Evolutionary conservation across 2,888 invertebrate genomes (phyloP).

Genomic region (Embidobia sp.): DNA sequence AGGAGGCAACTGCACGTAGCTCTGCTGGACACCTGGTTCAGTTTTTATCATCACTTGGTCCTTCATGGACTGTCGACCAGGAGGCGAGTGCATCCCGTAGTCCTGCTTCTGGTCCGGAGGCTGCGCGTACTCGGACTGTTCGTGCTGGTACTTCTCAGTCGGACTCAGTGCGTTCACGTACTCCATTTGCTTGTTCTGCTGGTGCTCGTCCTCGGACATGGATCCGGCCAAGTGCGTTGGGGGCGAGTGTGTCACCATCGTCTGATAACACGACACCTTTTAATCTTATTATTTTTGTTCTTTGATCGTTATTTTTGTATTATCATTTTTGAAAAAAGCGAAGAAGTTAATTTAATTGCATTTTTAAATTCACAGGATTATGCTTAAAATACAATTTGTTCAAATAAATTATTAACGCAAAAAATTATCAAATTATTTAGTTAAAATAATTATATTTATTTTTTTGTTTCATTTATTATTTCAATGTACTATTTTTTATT

Average conservation of each 20-base stretch:
- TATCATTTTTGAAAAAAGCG: too few relatives aligned
- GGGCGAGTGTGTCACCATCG: conserved; percentile 79
- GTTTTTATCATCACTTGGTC: conserved; percentile 82
- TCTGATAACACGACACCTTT: conserved; percentile 69
- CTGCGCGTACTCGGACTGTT: conserved; percentile 85
- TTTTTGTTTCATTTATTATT: too few relatives aligned
- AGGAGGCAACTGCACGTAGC: conserved; percentile 88
- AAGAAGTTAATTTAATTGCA: too few relatives aligned
- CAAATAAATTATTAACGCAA: too few relatives aligned
- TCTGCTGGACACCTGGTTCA: conserved; percentile 84
- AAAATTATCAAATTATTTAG: too few relatives aligned
- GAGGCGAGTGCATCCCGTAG: conserved; percentile 77
- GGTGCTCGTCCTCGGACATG: conserved; percentile 79
- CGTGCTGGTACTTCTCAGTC: conserved; percentile 83
- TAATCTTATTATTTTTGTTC: neutral
- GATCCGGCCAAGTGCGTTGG: conserved; percentile 75
- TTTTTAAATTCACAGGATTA: too few relatives aligned
- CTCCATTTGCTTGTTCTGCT: conserved; percentile 74
- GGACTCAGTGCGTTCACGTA: conserved; percentile 80
- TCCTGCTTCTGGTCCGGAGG: conserved; percentile 79
- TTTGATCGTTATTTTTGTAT: too few relatives aligned
- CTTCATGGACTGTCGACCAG: conserved; percentile 81
- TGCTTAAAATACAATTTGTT: too few relatives aligned
- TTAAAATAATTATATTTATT: too few relatives aligned
- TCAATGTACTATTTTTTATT: too few relatives aligned